Percentiles rank a stretch among this genome's conserved stretches.
phyloP scores from a whole-genome alignment of 2,113 vertebrate species.

The Indicator maculatus region DNA sequence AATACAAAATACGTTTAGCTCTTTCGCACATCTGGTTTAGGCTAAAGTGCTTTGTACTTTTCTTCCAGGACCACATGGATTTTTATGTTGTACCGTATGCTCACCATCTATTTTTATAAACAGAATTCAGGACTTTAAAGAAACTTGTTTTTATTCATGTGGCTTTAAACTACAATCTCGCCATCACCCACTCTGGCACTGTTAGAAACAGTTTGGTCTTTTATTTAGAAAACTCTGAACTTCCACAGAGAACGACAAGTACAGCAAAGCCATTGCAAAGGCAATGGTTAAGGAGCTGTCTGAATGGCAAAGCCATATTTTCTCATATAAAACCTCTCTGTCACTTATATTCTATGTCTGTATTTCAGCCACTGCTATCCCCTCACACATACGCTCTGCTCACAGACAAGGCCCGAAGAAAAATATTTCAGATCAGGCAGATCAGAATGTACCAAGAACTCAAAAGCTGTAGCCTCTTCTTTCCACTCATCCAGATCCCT shows the following conservation, averaged over 20 bases:
- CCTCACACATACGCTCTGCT: neutral
- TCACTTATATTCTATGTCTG: neutral
- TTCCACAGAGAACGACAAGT: neutral
- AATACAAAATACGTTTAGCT: conserved; percentile 58
- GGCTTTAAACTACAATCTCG: conserved; percentile 29
- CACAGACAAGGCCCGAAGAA: neutral
- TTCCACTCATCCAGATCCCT: neutral
- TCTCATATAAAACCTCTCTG: neutral
- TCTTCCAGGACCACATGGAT: conserved; percentile 51
- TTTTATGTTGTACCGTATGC: conserved; percentile 55
- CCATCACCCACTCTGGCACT: neutral
- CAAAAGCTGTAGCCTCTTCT: neutral
- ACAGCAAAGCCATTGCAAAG: neutral
- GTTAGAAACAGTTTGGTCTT: neutral
- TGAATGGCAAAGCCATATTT: neutral
- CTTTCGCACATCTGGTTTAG: conserved; percentile 71
- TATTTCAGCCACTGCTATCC: neutral
- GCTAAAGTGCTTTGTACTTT: conserved; percentile 54
- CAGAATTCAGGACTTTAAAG: conserved; percentile 40
- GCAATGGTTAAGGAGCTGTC: neutral
- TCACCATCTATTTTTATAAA: conserved; percentile 66
- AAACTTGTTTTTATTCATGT: conserved; percentile 57
- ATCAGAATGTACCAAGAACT: neutral
- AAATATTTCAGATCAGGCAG: neutral
- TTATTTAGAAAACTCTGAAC: neutral